Conservation (phyloP, 37 sponge, comb jelly and placozoan species). For the Diacarnus erythraeanus region DNA sequence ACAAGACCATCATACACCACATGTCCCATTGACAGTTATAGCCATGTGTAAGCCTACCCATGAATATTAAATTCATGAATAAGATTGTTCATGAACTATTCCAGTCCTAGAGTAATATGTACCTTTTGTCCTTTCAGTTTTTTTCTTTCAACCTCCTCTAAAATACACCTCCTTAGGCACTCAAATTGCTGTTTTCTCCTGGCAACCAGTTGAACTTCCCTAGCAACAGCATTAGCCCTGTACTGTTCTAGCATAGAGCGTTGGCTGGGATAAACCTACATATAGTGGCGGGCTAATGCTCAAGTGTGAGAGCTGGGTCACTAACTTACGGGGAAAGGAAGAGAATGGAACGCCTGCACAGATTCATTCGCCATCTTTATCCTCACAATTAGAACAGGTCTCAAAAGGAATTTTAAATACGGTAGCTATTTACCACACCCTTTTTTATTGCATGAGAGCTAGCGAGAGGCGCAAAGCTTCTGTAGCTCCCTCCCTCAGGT, state of each 20-base stretch:
- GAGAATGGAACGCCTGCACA: background rate
- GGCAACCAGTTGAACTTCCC: constrained; percentile 6
- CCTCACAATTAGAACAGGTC: background rate
- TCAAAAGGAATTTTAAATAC: background rate
- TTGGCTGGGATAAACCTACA: background rate
- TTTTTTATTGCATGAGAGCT: background rate
- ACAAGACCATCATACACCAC: no score
- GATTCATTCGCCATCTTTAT: constrained; percentile 11
- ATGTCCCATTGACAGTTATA: no score
- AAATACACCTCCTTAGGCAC: background rate
- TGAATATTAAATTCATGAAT: no score
- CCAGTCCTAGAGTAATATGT: no score
- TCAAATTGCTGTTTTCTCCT: constrained; percentile 1
- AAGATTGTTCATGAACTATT: no score
- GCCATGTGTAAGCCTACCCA: no score
- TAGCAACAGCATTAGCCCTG: constrained; percentile 27
- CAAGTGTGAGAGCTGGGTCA: background rate
- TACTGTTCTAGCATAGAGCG: background rate
- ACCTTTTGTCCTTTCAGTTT: no score
- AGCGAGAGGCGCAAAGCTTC: background rate
- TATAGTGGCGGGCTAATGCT: background rate
- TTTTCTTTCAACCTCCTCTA: background rate
- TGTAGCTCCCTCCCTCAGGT: background rate
- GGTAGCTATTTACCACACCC: constrained; percentile 2
- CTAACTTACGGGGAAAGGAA: constrained; percentile 44